Base-by-base conservation (phyloP, 2,113 vertebrate species). In the Guaruba guarouba region DNA sequence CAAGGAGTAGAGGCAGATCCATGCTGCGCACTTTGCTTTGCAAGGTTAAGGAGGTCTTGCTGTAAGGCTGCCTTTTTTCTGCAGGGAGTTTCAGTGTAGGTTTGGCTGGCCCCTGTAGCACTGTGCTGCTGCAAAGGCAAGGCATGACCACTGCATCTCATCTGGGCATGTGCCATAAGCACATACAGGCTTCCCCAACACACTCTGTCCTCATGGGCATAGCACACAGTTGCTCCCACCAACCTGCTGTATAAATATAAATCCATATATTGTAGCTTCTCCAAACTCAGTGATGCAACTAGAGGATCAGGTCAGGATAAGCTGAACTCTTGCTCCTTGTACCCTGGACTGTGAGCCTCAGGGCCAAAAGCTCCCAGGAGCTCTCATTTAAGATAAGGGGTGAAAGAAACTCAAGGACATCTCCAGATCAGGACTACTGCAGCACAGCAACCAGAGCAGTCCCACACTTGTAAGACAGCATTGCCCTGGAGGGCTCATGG, bases 131-230 rank as follows among this genome's bases (percentile, higher is more conserved):
- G 46, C 17, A 16, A 2, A 7, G 22, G 19, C 29, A 25, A 31
- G 22, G 73, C 75, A 61, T 1, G 5, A 7, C 46, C 43, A n/a
- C 0, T 0, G 37, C 73, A n/a, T 17, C 52, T 79, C 27, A 10
- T 11, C 68, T 2, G 2, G 37, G 9, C 5, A 2, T 2, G 19
- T 0, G 3, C 67, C 43, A 5, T 0, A n/a, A 67, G 33, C 55
- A 85, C 28, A 37, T 24, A 28, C 67, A 71, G 62, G 62, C 55
- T 57, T 79, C 39, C 57, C 46, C 91, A 70, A 17, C 2, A 1
- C 3, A 5, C 46, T 61, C 49, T 57, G 25, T 46, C 39, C 49
- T 66, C 5, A 0, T 25, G 70, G 39, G 24, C 66, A 57, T 1
- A 76, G 16, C 57, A 41, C 4, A 39, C 4, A n/a, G 27, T 8